A percentile compares a stretch with the other conserved stretches of the same genome.
phyloP scores from a whole-genome alignment of 2,888 invertebrate species.

The Geophilus truncorum region DNA sequence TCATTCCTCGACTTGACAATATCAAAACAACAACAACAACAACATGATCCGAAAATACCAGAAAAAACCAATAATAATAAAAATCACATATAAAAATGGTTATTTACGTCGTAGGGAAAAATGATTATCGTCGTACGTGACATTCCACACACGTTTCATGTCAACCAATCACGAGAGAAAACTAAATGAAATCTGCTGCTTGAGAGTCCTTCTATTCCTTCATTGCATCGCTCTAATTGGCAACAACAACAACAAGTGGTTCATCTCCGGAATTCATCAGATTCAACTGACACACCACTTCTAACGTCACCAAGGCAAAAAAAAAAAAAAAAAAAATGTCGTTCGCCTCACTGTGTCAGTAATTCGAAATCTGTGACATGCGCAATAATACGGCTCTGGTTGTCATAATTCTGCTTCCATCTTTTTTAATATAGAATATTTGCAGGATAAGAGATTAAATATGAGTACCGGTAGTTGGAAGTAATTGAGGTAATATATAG shows the following conservation, averaged over 20 bases:
- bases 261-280: slow-evolving; percentile 4
- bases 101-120: neutral
- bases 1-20: no score
- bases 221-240: neutral
- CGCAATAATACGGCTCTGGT: neutral
- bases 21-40: no score
- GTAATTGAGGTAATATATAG: no score
- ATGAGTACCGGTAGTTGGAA: no score
- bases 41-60: no score
- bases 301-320: neutral
- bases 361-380: neutral
- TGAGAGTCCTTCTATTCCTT: neutral
- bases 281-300: neutral
- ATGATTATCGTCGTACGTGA: slow-evolving; percentile 3
- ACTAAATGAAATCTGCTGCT: neutral
- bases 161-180: neutral
- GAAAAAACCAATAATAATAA: no score
- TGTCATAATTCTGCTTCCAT: neutral
- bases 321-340: neutral
- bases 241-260: slow-evolving; percentile 10
- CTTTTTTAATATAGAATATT: no score
- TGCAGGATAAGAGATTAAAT: no score
- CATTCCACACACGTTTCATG: neutral
- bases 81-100: neutral
- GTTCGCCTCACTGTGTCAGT: neutral